Percentiles rank a stretch among this genome's conserved stretches.
Conservation (phyloP, 2,797 vertebrate species). For the Sparus aurata region DNA sequence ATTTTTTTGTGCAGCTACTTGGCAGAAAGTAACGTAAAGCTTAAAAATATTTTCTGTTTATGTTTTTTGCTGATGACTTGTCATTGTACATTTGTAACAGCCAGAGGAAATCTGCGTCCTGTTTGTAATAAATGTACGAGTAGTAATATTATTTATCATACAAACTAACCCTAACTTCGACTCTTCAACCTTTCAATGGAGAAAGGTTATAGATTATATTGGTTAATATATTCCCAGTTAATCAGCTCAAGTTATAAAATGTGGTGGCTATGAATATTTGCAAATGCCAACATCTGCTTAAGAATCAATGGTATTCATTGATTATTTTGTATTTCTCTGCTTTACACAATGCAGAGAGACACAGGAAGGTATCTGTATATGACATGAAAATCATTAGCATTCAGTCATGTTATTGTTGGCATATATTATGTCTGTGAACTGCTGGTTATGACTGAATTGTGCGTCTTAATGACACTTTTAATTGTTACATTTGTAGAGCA, state of each 20-base stretch:
- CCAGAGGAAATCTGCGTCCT: not conserved
- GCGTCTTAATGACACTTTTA: constrained; percentile 40
- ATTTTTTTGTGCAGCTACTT: constrained; percentile 18
- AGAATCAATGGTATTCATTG: constrained; percentile 22
- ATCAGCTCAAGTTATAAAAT: not conserved
- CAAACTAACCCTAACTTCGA: not conserved
- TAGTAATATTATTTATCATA: not conserved
- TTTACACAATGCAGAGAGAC: constrained; percentile 48
- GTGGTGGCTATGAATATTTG: constrained; percentile 3
- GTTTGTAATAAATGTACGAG: not conserved
- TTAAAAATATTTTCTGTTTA: not conserved
- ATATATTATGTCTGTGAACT: constrained; percentile 21
- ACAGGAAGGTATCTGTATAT: constrained; percentile 66
- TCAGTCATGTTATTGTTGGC: constrained; percentile 45
- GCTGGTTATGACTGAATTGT: constrained; percentile 26
- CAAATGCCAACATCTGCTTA: constrained; percentile 61
- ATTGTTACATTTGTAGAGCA: constrained; percentile 9
- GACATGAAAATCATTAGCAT: constrained; percentile 43
- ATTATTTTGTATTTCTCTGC: constrained; percentile 50
- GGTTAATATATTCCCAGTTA: constrained; percentile 14
- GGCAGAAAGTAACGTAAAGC: constrained; percentile 21
- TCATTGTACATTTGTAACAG: not conserved
- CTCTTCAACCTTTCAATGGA: not conserved
- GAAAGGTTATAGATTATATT: not conserved
- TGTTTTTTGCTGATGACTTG: not conserved